Evolutionary conservation across 2,888 invertebrate genomes (phyloP), one percentile per base, ranked within the genome.

Genomic region (Andrena chrysosceles): DNA sequence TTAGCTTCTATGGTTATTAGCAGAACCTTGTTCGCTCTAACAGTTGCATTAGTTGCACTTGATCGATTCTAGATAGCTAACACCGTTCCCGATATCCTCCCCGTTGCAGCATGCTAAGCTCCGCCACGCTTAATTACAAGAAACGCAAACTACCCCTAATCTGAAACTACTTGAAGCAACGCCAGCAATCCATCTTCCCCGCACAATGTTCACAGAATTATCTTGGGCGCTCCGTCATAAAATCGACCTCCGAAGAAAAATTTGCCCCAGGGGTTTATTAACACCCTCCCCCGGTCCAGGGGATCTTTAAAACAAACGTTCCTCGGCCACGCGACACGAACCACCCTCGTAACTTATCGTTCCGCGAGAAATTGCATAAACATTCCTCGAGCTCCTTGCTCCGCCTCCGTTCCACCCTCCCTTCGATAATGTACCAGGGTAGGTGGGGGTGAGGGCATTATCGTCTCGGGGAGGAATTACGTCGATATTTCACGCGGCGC

Each of bases 381-480:
- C 72, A 64, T 64, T 68, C 56, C 29, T 54, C 48, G 49, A 31
- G 56, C 63, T 42, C 10, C 63, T 42, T 42, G 16, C 42, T 42
- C 13, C 42, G 42, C 42, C 42, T 4, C 4, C 16, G 1, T 42
- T 16, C 42, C 42, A 42, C 64, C 54, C 48, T n/a, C 54, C 33
- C 48, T 31, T 31, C 59, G 81, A 73, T 81, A 81, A 81, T 77
- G 59, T 48, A 73, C 68, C 59, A 42, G 16, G 31, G 8, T 1
- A 3, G 3, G 10, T 3, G 42, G 42, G 10, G 42, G 13, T 13
- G 0, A 13, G 3, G 59, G 52, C 48, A 69, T 81, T 73, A 81
- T 81, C 81, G 69, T 67, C 79, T 64, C 60, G 66, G 59, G 62
- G 42, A 42, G 59, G 78, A 69, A 81, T 81, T 79, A 79, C 74